phyloP scores from a whole-genome alignment of 2,888 invertebrate genomes.

The Chaitophorus viminalis region DNA sequence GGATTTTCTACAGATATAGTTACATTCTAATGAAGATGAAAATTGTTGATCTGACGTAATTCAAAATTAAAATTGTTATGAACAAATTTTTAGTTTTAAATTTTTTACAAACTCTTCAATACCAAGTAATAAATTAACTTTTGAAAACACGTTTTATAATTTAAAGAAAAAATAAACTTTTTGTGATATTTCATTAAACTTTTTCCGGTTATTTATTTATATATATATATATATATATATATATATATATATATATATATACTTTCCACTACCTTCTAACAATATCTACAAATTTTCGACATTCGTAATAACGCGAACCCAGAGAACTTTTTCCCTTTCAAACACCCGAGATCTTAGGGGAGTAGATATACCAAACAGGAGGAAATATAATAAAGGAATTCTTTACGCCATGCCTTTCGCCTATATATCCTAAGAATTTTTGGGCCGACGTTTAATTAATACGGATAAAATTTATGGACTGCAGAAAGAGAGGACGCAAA shows the following conservation, averaged over 20 bases:
- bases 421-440: conserved; percentile 39
- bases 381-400: conserved; percentile 51
- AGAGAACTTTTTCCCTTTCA: conserved; percentile 12
- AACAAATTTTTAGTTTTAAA: not conserved
- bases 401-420: conserved; percentile 34
- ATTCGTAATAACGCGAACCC: conserved; percentile 42
- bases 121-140: conserved; percentile 22
- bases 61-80: conserved; percentile 16
- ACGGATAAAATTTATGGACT: conserved; percentile 50
- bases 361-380: not conserved
- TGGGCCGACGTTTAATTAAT: conserved; percentile 57
- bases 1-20: not conserved
- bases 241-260: conserved; percentile 12
- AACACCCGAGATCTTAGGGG: not conserved
- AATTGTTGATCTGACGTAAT: not conserved
- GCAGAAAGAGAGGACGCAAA: not conserved
- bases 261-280: not conserved
- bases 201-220: conserved; percentile 11
- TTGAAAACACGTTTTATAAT: conserved; percentile 17
- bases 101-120: conserved; percentile 15
- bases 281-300: conserved; percentile 40
- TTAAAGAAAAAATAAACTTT: conserved; percentile 16
- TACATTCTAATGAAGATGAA: not conserved
- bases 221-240: too few species aligned
- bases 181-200: conserved; percentile 49